Percentiles rank a stretch among this genome's conserved stretches.
Evolutionary conservation across 2,888 invertebrate species (phyloP).

Genomic region (Ornithoptera priamus): DNA sequence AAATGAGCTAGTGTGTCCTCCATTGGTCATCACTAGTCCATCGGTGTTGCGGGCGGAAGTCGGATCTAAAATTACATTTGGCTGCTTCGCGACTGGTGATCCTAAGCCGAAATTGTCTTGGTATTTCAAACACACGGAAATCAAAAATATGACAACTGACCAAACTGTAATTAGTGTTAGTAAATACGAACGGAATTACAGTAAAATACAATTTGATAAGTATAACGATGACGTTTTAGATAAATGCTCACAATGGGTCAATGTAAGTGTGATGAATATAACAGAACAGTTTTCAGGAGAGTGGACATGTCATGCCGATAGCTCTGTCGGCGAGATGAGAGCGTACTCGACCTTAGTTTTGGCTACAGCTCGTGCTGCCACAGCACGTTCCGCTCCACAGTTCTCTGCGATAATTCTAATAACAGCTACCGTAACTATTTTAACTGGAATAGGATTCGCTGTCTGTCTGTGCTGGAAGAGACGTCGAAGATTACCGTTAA

Average conservation of each 20-base stretch:
- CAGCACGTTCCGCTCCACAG: conserved; percentile 85
- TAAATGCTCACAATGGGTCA: conserved; percentile 85
- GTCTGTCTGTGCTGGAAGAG: conserved; percentile 80
- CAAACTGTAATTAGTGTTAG: conserved; percentile 59
- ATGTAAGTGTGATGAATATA: conserved; percentile 90
- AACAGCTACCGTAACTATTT: conserved; percentile 84
- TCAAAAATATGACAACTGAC: conserved; percentile 56
- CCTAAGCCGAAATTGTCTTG: conserved; percentile 90
- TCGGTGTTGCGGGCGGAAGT: conserved; percentile 84
- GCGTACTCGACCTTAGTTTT: conserved; percentile 80
- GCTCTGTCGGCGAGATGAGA: conserved; percentile 81
- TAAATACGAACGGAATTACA: conserved; percentile 48
- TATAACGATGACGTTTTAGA: conserved; percentile 65
- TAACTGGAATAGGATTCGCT: conserved; percentile 82
- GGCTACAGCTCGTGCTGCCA: conserved; percentile 84
- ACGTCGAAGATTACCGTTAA: conserved; percentile 85
- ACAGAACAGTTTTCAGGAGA: conserved; percentile 91
- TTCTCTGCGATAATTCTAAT: conserved; percentile 86
- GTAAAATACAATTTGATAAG: conserved; percentile 51
- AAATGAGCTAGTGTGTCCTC: conserved; percentile 89
- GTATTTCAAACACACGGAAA: conserved; percentile 84
- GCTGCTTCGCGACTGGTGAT: conserved; percentile 89
- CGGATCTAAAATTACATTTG: conserved; percentile 90
- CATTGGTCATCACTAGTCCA: conserved; percentile 82
- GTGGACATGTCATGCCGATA: conserved; percentile 90